phyloP scores from a whole-genome alignment of 2,888 invertebrate species.

The Phrixothrix hirtus region DNA sequence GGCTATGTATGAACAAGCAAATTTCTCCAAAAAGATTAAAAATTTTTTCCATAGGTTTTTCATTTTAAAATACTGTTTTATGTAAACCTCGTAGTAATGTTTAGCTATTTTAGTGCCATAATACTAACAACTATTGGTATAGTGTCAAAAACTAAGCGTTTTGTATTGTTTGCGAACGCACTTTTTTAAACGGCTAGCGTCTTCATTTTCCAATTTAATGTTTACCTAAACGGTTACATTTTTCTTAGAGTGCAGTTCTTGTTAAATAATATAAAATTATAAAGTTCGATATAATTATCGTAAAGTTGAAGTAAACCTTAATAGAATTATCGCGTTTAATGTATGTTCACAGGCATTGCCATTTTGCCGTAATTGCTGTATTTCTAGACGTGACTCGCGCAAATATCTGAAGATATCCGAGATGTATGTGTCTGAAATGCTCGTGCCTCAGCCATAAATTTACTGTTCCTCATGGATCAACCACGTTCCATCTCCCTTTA shows the following conservation, averaged over 20 bases:
- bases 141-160: slow-evolving; percentile 24
- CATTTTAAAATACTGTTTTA: no score
- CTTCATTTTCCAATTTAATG: slow-evolving; percentile 25
- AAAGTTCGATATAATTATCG: neutral
- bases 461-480: slow-evolving; percentile 44
- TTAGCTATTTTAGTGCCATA: slow-evolving; percentile 27
- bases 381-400: slow-evolving; percentile 44
- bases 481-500: slow-evolving; percentile 52
- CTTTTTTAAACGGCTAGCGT: slow-evolving; percentile 29
- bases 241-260: slow-evolving; percentile 21
- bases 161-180: slow-evolving; percentile 30
- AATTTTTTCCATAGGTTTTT: no score
- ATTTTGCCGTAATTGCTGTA: slow-evolving; percentile 47
- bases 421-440: slow-evolving; percentile 44
- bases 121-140: slow-evolving; percentile 30
- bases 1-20: no score
- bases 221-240: slow-evolving; percentile 25
- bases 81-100: slow-evolving; percentile 21
- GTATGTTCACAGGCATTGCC: slow-evolving; percentile 45
- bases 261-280: slow-evolving; percentile 17
- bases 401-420: slow-evolving; percentile 41
- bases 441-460: slow-evolving; percentile 49
- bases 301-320: neutral
- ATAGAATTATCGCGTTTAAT: slow-evolving; percentile 46
- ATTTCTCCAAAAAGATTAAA: no score